phyloP scores from a whole-genome alignment of 1,140 invertebrate genomes.

The Micrasema minimum region DNA sequence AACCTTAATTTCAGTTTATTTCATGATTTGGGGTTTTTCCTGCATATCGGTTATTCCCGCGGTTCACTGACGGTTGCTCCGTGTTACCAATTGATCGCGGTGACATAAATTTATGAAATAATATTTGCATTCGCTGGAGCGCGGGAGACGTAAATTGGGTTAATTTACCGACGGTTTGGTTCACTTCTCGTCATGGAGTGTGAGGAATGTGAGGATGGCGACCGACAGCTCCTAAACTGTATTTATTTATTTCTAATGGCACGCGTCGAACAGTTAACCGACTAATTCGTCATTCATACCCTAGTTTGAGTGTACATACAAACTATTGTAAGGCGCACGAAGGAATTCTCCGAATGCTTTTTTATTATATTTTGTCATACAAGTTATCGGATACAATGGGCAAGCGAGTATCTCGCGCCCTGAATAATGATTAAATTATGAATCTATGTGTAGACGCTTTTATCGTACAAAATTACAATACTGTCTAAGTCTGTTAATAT shows the following conservation, averaged over 20 bases:
- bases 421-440: conserved; percentile 22
- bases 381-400: conserved; percentile 37
- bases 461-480: conserved; percentile 8
- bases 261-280: conserved; percentile 36
- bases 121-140: conserved; percentile 25
- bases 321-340: conserved; percentile 3
- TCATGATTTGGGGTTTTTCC: not conserved
- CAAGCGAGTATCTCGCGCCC: not conserved
- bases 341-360: conserved; percentile 36
- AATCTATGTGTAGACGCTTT: conserved; percentile 6
- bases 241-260: conserved; percentile 44
- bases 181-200: conserved; percentile 26
- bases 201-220: conserved; percentile 42
- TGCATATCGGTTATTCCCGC: not conserved
- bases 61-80: conserved; percentile 1
- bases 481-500: too few species aligned
- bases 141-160: conserved; percentile 39
- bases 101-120: conserved; percentile 7
- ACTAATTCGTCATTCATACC: conserved; percentile 34
- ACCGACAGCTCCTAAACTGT: conserved; percentile 14
- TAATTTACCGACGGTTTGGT: conserved; percentile 29
- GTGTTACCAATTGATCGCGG: not conserved
- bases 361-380: conserved; percentile 34
- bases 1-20: too few species aligned
- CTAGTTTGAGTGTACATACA: conserved; percentile 10